Evolutionary conservation across 1,140 invertebrate genomes (phyloP).

Genomic region (Maconellicoccus hirsutus): DNA sequence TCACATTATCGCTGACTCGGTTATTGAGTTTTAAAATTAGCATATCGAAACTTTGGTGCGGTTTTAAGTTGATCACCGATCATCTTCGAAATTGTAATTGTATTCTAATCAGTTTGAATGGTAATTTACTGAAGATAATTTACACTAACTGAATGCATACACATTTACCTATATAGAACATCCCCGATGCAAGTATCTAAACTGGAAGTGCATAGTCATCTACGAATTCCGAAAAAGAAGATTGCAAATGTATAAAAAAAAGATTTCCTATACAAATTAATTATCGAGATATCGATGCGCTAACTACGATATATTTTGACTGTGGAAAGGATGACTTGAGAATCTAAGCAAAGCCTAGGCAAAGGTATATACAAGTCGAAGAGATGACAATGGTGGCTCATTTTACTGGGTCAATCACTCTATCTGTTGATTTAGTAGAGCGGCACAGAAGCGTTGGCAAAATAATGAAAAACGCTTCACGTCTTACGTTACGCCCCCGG

Average conservation of each 20-base stretch:
- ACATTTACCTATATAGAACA: too few species aligned
- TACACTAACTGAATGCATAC: too few species aligned
- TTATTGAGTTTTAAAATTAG: too few species aligned
- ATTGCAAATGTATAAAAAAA: background rate
- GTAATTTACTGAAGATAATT: too few species aligned
- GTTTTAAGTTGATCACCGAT: too few species aligned
- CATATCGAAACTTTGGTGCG: too few species aligned
- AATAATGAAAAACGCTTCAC: constrained; percentile 3
- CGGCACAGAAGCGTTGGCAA: constrained; percentile 6
- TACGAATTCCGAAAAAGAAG: too few species aligned
- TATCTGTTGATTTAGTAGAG: constrained; percentile 9
- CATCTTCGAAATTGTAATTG: too few species aligned
- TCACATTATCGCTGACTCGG: too few species aligned
- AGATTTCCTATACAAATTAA: background rate
- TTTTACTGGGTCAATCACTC: constrained; percentile 3
- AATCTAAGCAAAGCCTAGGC: background rate
- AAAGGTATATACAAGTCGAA: background rate
- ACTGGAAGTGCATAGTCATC: too few species aligned
- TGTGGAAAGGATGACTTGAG: background rate
- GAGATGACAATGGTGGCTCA: constrained; percentile 2
- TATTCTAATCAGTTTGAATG: too few species aligned
- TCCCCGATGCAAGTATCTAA: too few species aligned
- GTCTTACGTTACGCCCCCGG: background rate
- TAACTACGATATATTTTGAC: background rate
- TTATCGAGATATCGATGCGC: background rate